Base-by-base conservation (phyloP, 92 coral and sea anemone genomes). In the Palythoa grandiflora region DNA sequence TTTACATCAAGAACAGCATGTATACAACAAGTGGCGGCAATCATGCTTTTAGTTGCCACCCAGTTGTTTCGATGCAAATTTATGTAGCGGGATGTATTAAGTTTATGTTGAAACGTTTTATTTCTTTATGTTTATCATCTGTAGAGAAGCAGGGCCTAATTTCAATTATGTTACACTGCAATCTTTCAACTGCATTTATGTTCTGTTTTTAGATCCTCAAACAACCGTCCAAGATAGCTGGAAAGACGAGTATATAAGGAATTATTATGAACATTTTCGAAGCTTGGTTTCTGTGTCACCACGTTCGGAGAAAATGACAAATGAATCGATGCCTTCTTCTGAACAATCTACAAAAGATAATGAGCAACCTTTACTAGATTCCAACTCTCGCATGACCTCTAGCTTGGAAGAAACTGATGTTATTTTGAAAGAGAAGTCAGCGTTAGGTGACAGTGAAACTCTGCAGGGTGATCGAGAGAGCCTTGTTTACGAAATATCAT, bases 231-330 rank as follows among this genome's bases (percentile, higher is more conserved):
- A 28, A 50, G 68, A 9, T 40, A 16, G 75, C 75, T 85, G 78
- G 83, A 75, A 71, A 68, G 78, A 81, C 39, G 80, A 57, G 20
- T 65, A 83, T 52, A 83, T 47, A 65, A 28, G 11, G 6, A 78
- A 65, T 2, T 68, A 61, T 73, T 9, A 39, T 51, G 65, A 88
- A 53, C 54, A 61, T 77, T 54, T 81, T 44, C 78, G 66, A 21
- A 87, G 50, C 12, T 35, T 75, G 75, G 38, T 63, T 61, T 52
- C 72, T 77, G 6, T 63, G 15, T 51, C 83, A 37, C 52, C 68
- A 71, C 68, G 66, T 54, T 51, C 55, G 5, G 65, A 81, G 59
- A 50, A 48, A 28, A 63, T 4, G 28, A 11, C 14, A 61, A 12
- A 0, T 12, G 8, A 60, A 9, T 4, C 20, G 2, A 7, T 50